phyloP scores from a whole-genome alignment of 2,113 vertebrate species.

The zebrafish (Danio rerio) region DNA sequence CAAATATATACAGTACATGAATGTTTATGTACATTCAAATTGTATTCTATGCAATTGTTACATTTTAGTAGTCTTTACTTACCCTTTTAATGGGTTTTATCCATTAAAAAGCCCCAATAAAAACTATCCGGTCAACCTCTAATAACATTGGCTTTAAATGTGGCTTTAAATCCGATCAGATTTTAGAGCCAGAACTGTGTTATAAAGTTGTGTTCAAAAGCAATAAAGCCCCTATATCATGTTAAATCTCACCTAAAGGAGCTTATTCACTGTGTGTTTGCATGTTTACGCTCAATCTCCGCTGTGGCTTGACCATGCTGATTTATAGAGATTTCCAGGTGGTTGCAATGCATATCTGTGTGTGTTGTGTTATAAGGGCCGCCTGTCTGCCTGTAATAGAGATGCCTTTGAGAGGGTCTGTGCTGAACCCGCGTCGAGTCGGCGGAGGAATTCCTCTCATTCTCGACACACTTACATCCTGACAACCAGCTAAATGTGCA shows the following conservation, averaged over 20 bases:
- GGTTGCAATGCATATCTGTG: conserved; percentile 34
- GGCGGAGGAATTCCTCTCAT: conserved; percentile 70
- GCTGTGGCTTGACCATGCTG: conserved; percentile 12
- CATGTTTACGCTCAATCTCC: conserved; percentile 4
- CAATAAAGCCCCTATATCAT: not conserved
- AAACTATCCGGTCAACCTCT: not conserved
- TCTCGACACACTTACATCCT: conserved; percentile 67
- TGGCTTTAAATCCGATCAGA: not conserved
- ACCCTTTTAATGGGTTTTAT: not conserved
- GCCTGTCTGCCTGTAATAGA: conserved; percentile 74
- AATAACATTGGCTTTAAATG: not conserved
- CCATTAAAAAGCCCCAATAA: not conserved
- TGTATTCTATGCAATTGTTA: not conserved
- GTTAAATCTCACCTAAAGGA: conserved; percentile 15
- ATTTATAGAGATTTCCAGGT: conserved; percentile 66
- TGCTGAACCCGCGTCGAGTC: conserved; percentile 38
- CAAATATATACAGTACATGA: too few relatives aligned
- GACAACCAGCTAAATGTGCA: conserved; percentile 69
- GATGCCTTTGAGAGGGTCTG: conserved; percentile 71
- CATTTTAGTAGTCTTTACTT: not conserved
- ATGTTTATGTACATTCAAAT: too few relatives aligned
- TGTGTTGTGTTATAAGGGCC: conserved; percentile 68
- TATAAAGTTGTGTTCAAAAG: not conserved
- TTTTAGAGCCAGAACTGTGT: not conserved
- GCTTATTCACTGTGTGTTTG: conserved; percentile 11